Evolutionary conservation across 1,140 invertebrate species (phyloP), one percentile per base, ranked within the genome.

Genomic region (Tachypleus tridentatus): DNA sequence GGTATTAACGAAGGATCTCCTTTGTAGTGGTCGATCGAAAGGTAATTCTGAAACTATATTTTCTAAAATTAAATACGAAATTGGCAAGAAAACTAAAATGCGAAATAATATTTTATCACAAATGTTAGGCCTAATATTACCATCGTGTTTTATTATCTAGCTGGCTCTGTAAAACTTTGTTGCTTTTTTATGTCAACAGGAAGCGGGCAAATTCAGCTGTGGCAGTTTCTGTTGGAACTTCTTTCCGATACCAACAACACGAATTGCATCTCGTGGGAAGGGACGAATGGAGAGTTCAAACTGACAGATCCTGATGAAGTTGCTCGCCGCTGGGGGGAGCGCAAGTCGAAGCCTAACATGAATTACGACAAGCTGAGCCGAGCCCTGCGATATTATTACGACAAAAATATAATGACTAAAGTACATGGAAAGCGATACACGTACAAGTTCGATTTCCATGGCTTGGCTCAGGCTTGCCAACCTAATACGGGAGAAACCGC

Each of bases 221-320:
- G 93, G 93, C 93, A 97, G 79, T 97, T 97, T 79, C 82, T 97
- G 61, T 81, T 97, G 62, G 94, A 97, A 77, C 84, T 97, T 63
- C 82, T 97, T 65, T 84, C 86, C 66, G 86, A 90, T 74, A 83
- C 84, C 73, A 80, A 82, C 67, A 92, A 93, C 75, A 81, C 85
- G 5, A 81, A 62, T 51, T 80, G 75, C 69, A 81, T 81, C 69
- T 71, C 77, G n/a, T 81, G 80, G 80, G 72, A 76, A 66, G 79
- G 80, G 0, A 78, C 72, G 1, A 78, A 80, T 68, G 80, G 79
- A 4, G 78, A 83, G 70, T 82, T 83, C 73, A 81, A 84, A 72
- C 73, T 83, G 54, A 76, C 78, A 10, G 81, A 84, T 73, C 82
- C 82, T 3, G 83, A 83, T 72, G 82, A 83, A 69, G 83, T 84